These are phyloP conservation scores for Petrocephalus schoutedeni DNA, from an alignment of 2,797 vertebrate genomes.

Conservation along the genomic window DNA sequence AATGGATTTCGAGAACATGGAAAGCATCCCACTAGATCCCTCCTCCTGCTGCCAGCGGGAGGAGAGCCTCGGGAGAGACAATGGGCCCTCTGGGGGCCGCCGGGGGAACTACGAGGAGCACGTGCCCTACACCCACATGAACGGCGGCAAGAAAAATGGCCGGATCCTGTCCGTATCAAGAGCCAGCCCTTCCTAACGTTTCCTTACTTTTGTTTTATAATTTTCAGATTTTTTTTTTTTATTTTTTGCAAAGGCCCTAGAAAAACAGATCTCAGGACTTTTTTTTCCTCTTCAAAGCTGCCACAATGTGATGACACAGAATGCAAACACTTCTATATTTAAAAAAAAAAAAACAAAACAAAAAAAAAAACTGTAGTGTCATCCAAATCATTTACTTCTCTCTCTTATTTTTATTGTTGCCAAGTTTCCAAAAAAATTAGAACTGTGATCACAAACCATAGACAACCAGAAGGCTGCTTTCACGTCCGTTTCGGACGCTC, in stretches of 20 bases:
- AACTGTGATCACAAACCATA: constrained; percentile 73
- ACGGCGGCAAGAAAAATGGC: constrained; percentile 96
- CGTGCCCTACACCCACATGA: constrained; percentile 95
- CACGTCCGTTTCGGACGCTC: constrained; percentile 44
- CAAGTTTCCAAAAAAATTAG: constrained; percentile 59
- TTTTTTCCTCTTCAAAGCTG: constrained; percentile 50
- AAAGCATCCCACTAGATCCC: constrained; percentile 92
- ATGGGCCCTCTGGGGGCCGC: constrained; percentile 72
- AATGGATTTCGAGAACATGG: constrained; percentile 97
- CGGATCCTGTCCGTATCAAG: constrained; percentile 85
- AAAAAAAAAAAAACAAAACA: background rate
- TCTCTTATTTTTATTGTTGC: constrained; percentile 44
- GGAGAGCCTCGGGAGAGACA: constrained; percentile 73
- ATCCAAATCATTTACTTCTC: constrained; percentile 49
- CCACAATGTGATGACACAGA: constrained; percentile 59
- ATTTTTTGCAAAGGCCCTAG: constrained; percentile 56
- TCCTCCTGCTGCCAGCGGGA: constrained; percentile 81
- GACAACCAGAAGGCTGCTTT: constrained; percentile 69
- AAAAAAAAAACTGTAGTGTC: constrained; percentile 42
- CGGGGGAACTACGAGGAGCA: constrained; percentile 90
- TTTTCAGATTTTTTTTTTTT: constrained; percentile 24
- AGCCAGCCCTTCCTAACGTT: constrained; percentile 87
- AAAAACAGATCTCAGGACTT: constrained; percentile 83
- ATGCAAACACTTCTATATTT: constrained; percentile 42
- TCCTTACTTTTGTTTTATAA: constrained; percentile 49